Percentiles rank a stretch among this genome's conserved stretches.
Evolutionary conservation across 2,797 vertebrate genomes (phyloP).

Genomic region (Gephyroberyx darwinii): DNA sequence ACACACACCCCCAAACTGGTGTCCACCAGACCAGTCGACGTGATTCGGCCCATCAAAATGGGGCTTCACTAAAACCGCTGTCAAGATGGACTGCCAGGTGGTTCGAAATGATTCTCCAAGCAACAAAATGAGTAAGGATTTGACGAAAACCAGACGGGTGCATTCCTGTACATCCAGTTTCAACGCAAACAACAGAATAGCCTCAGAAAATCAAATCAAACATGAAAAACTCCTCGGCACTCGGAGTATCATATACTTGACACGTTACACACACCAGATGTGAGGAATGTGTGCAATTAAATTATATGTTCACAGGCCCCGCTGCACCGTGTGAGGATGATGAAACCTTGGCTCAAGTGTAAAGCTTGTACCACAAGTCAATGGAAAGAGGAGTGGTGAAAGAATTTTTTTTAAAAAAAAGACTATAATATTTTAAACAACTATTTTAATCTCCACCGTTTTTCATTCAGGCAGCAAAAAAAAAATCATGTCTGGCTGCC

Average conservation of each 20-base stretch:
- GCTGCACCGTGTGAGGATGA: not conserved
- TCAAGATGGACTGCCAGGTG: constrained; percentile 5
- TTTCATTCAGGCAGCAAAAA: constrained; percentile 33
- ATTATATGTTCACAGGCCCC: not conserved
- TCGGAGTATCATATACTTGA: not conserved
- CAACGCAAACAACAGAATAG: constrained; percentile 11
- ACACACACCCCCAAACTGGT: constrained; percentile 1
- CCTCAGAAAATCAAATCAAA: constrained; percentile 19
- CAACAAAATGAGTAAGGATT: constrained; percentile 27
- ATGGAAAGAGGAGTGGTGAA: not conserved
- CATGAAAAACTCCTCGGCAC: constrained; percentile 1
- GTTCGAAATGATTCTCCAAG: not conserved
- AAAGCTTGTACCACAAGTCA: no score
- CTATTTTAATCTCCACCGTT: constrained; percentile 18
- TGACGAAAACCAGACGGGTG: constrained; percentile 49
- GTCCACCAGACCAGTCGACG: constrained; percentile 12
- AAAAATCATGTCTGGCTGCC: constrained; percentile 36
- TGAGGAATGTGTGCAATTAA: not conserved
- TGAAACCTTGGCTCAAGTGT: not conserved
- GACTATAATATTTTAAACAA: constrained; percentile 1
- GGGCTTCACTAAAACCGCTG: constrained; percentile 23
- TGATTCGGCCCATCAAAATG: constrained; percentile 7
- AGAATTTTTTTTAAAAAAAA: no score
- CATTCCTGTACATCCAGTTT: constrained; percentile 34
- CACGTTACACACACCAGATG: not conserved